These are phyloP conservation scores for Oreochromis mossambicus DNA, from an alignment of 2,797 vertebrate genomes.

Conservation along the genomic window DNA sequence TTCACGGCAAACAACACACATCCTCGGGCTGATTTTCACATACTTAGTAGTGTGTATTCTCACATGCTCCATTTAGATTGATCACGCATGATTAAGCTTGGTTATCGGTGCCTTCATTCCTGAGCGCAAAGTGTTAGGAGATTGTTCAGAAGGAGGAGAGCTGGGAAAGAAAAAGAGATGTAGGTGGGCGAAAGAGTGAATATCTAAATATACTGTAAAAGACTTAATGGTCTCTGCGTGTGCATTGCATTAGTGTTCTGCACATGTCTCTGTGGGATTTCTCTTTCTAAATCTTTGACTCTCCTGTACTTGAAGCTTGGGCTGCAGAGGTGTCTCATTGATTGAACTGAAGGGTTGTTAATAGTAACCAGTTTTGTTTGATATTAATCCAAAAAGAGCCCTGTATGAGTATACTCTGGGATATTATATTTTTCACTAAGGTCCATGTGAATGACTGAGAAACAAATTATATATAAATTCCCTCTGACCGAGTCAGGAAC, in stretches of 20 bases:
- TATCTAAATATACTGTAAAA: background rate
- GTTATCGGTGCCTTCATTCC: background rate
- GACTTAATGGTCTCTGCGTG: background rate
- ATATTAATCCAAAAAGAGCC: background rate
- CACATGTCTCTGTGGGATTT: background rate
- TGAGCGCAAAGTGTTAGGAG: background rate
- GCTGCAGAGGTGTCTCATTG: background rate
- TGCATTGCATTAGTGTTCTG: background rate
- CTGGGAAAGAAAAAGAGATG: background rate
- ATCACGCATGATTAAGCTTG: slow-evolving; percentile 54
- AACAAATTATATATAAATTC: slow-evolving; percentile 23
- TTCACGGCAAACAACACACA: slow-evolving; percentile 38
- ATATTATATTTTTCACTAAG: background rate
- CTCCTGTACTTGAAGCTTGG: background rate
- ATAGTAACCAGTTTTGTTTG: background rate
- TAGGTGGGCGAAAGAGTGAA: background rate
- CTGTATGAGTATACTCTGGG: background rate
- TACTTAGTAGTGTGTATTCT: slow-evolving; percentile 51
- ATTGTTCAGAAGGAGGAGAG: background rate
- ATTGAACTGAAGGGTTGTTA: background rate
- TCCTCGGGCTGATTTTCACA: slow-evolving; percentile 49
- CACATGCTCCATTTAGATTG: slow-evolving; percentile 59
- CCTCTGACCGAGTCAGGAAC: slow-evolving; percentile 52
- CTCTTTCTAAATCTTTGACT: background rate
- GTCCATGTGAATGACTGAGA: background rate